A percentile compares a stretch with the other conserved stretches of the same genome.
Evolutionary conservation across 1,140 invertebrate genomes (phyloP).

Genomic region (Cotesia typhae): DNA sequence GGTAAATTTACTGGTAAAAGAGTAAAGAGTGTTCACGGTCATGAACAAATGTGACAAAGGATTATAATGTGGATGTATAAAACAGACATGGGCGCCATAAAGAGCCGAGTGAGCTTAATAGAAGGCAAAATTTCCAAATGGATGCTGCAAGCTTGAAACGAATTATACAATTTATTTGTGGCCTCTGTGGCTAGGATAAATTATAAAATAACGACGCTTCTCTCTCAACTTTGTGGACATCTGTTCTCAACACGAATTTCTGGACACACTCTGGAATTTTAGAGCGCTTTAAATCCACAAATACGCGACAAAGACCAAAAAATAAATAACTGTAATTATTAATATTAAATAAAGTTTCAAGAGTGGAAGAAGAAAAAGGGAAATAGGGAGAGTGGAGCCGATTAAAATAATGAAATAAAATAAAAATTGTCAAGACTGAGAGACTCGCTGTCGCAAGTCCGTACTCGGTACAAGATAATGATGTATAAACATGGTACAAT

Average conservation of each 20-base stretch:
- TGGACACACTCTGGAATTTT: neutral
- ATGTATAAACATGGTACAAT: constrained; percentile 25
- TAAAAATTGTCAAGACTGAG: neutral
- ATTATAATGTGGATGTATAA: too few relatives aligned
- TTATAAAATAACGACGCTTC: constrained; percentile 18
- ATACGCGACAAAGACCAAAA: neutral
- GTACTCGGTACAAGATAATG: constrained; percentile 16
- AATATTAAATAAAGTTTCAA: neutral
- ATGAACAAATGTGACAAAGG: constrained; percentile 1
- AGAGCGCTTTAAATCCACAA: neutral
- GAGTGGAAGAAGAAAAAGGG: neutral
- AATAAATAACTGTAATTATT: neutral
- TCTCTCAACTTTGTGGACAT: constrained; percentile 10
- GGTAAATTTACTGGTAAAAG: neutral
- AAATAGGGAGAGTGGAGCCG: too few relatives aligned
- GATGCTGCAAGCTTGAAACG: constrained; percentile 13
- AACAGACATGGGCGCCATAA: neutral
- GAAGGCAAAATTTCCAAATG: constrained; percentile 4
- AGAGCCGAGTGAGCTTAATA: constrained; percentile 11
- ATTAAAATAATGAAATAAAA: constrained; percentile 1
- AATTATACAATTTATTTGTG: constrained; percentile 31
- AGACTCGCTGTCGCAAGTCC: neutral
- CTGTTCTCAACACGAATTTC: constrained; percentile 11
- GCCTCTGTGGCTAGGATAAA: constrained; percentile 14
- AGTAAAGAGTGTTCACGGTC: neutral